Evolutionary conservation across 2,888 invertebrate genomes (phyloP).

Genomic region (Syrphus vitripennis): DNA sequence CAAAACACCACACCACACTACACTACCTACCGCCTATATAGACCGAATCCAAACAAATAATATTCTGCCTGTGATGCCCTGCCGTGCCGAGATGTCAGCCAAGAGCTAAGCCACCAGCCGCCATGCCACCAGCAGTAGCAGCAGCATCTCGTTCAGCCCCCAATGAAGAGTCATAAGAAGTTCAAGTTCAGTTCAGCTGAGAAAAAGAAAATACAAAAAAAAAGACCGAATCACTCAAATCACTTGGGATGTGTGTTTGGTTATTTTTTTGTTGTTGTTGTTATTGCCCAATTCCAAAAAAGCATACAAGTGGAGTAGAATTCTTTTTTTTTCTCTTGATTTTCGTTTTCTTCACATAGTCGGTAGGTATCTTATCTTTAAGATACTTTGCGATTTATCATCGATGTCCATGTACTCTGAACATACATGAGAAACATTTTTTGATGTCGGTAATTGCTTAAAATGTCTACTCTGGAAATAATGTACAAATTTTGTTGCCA

Average conservation of each 20-base stretch:
- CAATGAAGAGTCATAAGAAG: constrained; percentile 69
- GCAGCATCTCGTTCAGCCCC: constrained; percentile 56
- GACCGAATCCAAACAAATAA: background rate
- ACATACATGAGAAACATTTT: background rate
- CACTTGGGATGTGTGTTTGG: constrained; percentile 36
- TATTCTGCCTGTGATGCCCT: background rate
- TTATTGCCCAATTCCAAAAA: constrained; percentile 28
- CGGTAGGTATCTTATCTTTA: background rate
- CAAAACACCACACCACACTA: constrained; percentile 32
- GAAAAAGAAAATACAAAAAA: constrained; percentile 21
- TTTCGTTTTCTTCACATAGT: background rate
- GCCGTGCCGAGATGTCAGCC: constrained; percentile 31
- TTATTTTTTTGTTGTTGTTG: constrained; percentile 25
- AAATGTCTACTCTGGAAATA: background rate
- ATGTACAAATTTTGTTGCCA: background rate
- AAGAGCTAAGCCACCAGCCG: constrained; percentile 17
- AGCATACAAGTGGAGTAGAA: constrained; percentile 46
- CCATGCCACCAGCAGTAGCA: background rate
- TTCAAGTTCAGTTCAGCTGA: constrained; percentile 71
- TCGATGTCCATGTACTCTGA: background rate
- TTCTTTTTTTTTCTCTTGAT: background rate
- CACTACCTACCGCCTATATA: background rate
- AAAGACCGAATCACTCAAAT: constrained; percentile 58
- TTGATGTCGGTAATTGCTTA: background rate
- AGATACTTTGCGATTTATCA: background rate